phyloP scores from a whole-genome alignment of 2,888 invertebrate genomes.

The Tenthredo mesomela region DNA sequence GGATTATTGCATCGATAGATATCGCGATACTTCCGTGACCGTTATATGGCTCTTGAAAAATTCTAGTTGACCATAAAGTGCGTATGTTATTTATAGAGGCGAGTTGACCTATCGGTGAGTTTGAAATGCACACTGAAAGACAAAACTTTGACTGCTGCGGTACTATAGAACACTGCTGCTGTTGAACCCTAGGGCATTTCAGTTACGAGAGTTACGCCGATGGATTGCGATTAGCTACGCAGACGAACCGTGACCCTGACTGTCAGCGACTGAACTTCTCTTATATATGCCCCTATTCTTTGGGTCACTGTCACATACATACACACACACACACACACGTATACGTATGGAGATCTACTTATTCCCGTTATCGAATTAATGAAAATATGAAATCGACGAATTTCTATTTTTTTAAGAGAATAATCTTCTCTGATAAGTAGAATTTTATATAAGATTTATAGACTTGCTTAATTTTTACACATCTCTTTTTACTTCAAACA shows the following conservation, averaged over 20 bases:
- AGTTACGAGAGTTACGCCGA: conserved; percentile 42
- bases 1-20: background rate
- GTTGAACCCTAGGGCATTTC: conserved; percentile 25
- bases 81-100: background rate
- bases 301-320: conserved; percentile 1
- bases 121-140: background rate
- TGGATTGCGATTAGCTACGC: conserved; percentile 30
- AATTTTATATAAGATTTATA: background rate
- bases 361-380: background rate
- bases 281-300: conserved; percentile 4
- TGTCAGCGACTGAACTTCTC: conserved; percentile 29
- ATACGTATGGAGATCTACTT: background rate
- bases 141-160: background rate
- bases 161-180: conserved; percentile 1
- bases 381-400: background rate
- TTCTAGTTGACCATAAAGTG: background rate
- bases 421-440: background rate
- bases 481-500: background rate
- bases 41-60: background rate
- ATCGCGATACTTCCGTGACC: background rate
- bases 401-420: background rate
- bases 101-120: background rate
- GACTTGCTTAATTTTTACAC: background rate
- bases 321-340: background rate
- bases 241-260: conserved; percentile 45